phyloP scores from a whole-genome alignment of 2,113 vertebrate species.

The Apodemus sylvaticus region DNA sequence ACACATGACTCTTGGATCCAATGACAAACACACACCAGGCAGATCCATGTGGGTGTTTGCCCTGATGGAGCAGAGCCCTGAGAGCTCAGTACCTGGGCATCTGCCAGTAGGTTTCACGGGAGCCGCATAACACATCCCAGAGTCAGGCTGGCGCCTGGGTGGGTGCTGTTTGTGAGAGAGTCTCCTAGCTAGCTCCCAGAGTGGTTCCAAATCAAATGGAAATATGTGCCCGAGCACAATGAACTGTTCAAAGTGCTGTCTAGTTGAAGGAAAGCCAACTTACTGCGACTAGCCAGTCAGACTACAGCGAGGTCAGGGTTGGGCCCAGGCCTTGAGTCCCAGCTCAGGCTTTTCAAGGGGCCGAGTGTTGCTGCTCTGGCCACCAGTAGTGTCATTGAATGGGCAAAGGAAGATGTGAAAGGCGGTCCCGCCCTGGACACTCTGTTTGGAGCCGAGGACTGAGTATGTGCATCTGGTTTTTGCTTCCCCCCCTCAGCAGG shows the following conservation, averaged over 20 bases:
- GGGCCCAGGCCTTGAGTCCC: background rate
- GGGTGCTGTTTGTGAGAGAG: background rate
- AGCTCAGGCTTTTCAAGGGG: slow-evolving; percentile 13
- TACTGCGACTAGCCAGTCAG: background rate
- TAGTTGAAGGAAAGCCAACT: background rate
- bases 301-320: background rate
- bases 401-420: background rate
- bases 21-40: background rate
- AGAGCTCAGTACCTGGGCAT: background rate
- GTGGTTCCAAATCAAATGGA: background rate
- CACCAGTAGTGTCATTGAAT: background rate
- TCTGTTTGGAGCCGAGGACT: background rate
- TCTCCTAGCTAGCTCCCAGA: background rate
- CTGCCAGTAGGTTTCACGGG: background rate
- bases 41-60: background rate
- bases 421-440: background rate
- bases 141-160: background rate
- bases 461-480: slow-evolving; percentile 53
- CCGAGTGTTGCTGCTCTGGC: background rate
- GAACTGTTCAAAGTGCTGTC: background rate
- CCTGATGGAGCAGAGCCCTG: background rate
- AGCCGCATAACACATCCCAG: background rate
- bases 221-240: background rate
- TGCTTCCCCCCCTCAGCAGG: slow-evolving; percentile 85
- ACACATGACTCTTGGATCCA: too few species aligned